Evolutionary conservation across 2,113 vertebrate genomes (phyloP), one percentile per base, ranked within the genome.

Genomic region (Stigmatopora argus): DNA sequence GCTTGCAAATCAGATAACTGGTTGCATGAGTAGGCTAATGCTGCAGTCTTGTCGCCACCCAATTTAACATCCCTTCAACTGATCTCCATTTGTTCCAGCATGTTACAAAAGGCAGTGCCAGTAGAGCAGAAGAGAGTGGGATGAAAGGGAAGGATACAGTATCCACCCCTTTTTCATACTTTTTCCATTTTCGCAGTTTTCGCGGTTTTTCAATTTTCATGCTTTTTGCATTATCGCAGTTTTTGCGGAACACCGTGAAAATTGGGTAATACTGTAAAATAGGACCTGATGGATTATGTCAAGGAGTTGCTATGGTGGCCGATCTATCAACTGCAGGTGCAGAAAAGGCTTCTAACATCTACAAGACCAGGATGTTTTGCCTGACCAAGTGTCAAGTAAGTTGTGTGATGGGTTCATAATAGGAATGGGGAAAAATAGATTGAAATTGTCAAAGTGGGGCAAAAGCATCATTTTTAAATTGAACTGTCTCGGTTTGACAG

Each of bases 31-130:
- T 80, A 59, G 78, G 77, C 66, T 81, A 77, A 87, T 78, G 77
- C 73, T 62, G 69, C 79, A 79, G 79, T 84, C 84, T 81, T 84
- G 78, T 84, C 66, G 57, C 61, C 79, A 74, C 73, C 83, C 79
- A 84, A 81, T 74, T 86, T 76, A 68, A 79, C 80, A 82, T 89
- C 81, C 79, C 81, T 83, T 67, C 14, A 14, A 71, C 81, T 80
- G 80, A 87, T 88, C 82, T 84, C 71, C 81, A 87, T 86, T 86
- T 86, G 84, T 84, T 84, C 79, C 77, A 75, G 61, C 70, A 23
- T 74, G 77, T 71, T 70, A 66, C 72, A 64, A 69, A 62, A 73
- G 45, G 53, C 41, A 48, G 74, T 51, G 0, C 10, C 38, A 53
- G 65, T 64, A 64, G 3, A 44, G 63, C 41, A 71, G 52, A 55